Evolutionary conservation across 2,888 invertebrate genomes (phyloP).

Genomic region (Lamellibrachia columna): DNA sequence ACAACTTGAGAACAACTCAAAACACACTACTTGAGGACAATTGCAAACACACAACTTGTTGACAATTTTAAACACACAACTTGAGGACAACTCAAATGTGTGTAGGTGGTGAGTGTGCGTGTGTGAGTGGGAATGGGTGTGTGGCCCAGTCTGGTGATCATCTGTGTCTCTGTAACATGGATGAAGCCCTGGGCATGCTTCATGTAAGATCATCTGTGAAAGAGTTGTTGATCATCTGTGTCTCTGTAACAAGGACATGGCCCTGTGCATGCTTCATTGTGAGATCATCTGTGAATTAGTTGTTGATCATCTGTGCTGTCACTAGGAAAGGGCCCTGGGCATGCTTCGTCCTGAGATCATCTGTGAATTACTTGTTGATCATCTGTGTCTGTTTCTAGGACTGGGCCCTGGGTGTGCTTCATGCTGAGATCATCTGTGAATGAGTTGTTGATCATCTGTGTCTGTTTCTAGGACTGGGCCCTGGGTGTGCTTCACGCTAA

Average conservation of each 20-base stretch:
- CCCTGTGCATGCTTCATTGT: conserved; percentile 94
- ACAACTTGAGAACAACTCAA: too few species aligned
- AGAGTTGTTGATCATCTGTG: conserved; percentile 26
- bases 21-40: too few species aligned
- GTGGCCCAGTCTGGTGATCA: too few species aligned
- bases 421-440: neutral
- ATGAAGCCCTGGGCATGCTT: too few species aligned
- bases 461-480: conserved; percentile 85
- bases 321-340: conserved; percentile 96
- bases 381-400: too few species aligned
- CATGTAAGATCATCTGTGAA: too few species aligned
- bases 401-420: neutral
- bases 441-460: conserved; percentile 29
- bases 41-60: too few species aligned
- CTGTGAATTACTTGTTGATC: conserved; percentile 70
- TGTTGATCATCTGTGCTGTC: conserved; percentile 86
- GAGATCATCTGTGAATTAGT: conserved; percentile 76
- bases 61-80: too few species aligned
- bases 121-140: too few species aligned
- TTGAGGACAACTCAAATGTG: too few species aligned
- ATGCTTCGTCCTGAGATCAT: conserved; percentile 97
- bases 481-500: conserved; percentile 96
- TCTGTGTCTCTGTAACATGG: too few species aligned
- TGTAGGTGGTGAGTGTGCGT: too few species aligned
- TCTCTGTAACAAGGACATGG: conserved; percentile 82